A percentile compares a stretch with the other conserved stretches of the same genome.
These are phyloP conservation scores for Anser brachyrhynchus DNA, from an alignment of 2,113 vertebrate species.

Conservation along the genomic window DNA sequence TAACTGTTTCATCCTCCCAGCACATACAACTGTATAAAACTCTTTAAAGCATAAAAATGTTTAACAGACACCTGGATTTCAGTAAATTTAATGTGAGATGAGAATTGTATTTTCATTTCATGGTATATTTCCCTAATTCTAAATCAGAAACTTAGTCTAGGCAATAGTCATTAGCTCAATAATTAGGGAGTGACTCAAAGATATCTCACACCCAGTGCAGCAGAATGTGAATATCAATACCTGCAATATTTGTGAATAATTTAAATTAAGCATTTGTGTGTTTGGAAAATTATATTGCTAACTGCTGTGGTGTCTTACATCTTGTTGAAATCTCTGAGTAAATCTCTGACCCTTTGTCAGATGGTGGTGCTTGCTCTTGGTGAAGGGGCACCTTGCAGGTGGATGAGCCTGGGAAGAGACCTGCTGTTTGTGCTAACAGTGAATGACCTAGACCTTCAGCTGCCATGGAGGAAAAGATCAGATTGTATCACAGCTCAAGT, in stretches of 20 bases:
- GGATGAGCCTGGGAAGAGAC: background rate
- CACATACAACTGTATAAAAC: background rate
- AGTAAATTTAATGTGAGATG: background rate
- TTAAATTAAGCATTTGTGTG: background rate
- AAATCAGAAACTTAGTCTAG: background rate
- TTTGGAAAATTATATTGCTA: background rate
- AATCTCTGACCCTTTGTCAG: background rate
- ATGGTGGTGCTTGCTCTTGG: background rate
- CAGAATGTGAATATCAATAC: background rate
- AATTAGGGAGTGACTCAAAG: background rate
- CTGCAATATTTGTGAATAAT: background rate
- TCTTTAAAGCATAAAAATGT: background rate
- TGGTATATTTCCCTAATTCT: background rate
- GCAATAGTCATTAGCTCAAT: background rate
- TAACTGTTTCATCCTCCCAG: background rate
- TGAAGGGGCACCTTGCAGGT: background rate
- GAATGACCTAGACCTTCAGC: background rate
- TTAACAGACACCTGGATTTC: background rate
- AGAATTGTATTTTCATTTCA: constrained; percentile 19
- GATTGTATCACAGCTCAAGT: background rate
- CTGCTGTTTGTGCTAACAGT: background rate
- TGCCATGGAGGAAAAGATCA: background rate
- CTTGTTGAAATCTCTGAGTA: background rate
- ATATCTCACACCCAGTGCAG: background rate
- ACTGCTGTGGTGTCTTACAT: background rate